Evolutionary conservation across 1,140 invertebrate species (phyloP).

Genomic region (Megalonaias nervosa): DNA sequence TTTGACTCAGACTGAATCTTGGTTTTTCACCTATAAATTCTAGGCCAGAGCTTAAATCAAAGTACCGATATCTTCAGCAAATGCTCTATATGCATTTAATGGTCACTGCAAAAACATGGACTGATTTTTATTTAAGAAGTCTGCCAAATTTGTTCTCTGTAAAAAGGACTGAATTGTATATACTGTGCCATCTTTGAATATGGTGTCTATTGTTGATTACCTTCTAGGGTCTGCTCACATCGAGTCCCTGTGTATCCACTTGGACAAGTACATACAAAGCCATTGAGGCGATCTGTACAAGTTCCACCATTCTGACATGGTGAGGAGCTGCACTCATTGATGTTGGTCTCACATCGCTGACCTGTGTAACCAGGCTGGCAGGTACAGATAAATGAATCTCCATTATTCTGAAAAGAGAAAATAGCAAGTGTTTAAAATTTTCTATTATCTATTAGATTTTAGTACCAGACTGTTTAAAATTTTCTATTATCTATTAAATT

Average conservation of each 20-base stretch:
- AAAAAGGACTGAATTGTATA: too few species aligned
- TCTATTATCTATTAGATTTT: too few species aligned
- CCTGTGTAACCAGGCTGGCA: constrained; percentile 66
- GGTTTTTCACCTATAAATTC: too few species aligned
- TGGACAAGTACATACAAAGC: constrained; percentile 57
- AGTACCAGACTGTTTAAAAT: too few species aligned
- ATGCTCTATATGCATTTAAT: neutral
- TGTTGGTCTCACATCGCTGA: constrained; percentile 68
- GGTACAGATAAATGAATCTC: constrained; percentile 51
- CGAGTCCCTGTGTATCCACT: constrained; percentile 50
- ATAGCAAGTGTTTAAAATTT: too few species aligned
- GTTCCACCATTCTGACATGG: constrained; percentile 65
- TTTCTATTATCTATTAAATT: too few species aligned
- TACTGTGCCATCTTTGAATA: too few species aligned
- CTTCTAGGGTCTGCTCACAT: constrained; percentile 49
- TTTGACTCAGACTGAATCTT: too few species aligned
- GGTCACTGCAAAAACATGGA: neutral
- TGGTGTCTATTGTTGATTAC: constrained; percentile 23
- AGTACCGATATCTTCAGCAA: too few species aligned
- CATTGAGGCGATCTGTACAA: constrained; percentile 66
- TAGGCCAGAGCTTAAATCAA: too few species aligned
- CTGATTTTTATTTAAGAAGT: too few species aligned
- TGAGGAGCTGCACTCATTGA: constrained; percentile 81
- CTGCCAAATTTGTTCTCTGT: too few species aligned
- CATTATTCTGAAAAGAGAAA: constrained; percentile 21